These are phyloP conservation scores for Cybosia mesomella DNA, from an alignment of 2,888 invertebrate genomes.

Conservation along the genomic window DNA sequence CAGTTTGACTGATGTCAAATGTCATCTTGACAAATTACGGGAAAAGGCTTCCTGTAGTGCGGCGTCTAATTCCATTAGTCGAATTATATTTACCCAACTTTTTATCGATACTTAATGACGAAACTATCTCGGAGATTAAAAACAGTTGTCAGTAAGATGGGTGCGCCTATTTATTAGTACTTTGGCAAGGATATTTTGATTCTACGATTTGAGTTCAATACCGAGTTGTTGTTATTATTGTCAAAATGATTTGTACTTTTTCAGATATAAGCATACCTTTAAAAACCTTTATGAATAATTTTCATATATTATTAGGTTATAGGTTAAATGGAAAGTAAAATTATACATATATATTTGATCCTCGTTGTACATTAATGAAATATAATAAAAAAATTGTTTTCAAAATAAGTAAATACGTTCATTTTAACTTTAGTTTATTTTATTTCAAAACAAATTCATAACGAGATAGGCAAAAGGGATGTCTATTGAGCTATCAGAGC, in stretches of 20 bases:
- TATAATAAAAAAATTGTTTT: neutral
- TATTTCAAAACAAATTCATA: neutral
- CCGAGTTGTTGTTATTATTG: neutral
- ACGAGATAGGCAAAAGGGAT: neutral
- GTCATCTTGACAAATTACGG: slow-evolving; percentile 83
- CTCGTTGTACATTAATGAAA: neutral
- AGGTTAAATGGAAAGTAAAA: neutral
- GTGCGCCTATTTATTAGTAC: slow-evolving; percentile 45
- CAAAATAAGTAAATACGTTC: neutral
- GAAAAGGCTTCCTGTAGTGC: slow-evolving; percentile 80
- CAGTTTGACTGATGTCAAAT: slow-evolving; percentile 83
- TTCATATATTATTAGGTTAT: slow-evolving; percentile 3
- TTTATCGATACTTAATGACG: slow-evolving; percentile 74
- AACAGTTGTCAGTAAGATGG: slow-evolving; percentile 54
- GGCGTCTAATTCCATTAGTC: slow-evolving; percentile 71
- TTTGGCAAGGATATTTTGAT: slow-evolving; percentile 30
- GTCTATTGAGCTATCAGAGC: too few species aligned
- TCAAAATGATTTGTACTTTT: neutral
- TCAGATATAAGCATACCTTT: slow-evolving; percentile 18
- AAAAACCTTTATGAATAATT: slow-evolving; percentile 24
- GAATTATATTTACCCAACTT: slow-evolving; percentile 51
- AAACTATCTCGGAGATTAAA: slow-evolving; percentile 58
- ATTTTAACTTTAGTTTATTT: neutral
- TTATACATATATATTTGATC: neutral
- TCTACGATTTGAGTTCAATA: neutral